Evolutionary conservation across 2,888 invertebrate species (phyloP), one percentile per base, ranked within the genome.

Genomic region (Aproaerema taeniolella): DNA sequence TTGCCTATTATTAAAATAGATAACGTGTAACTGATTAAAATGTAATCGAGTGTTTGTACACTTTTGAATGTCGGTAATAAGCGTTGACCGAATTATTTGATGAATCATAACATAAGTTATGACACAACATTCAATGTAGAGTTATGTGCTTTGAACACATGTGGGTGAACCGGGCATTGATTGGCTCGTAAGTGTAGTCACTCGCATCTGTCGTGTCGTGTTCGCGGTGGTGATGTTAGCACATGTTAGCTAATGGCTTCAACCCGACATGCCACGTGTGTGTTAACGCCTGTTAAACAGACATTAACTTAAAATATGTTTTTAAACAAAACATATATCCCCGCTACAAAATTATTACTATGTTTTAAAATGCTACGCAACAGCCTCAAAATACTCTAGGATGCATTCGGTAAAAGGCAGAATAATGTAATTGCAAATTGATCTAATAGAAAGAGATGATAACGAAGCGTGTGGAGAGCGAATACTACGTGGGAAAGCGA

Each of bases 401-500:
- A 26, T 6, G 5, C n/a, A n/a, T n/a, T n/a, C n/a, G n/a, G n/a
- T n/a, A n/a, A n/a, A n/a, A n/a, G n/a, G 20, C 40, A 51, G 58
- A 63, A n/a, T n/a, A 72, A 67, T 67, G 63, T 63, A 68, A 70
- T 60, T 59, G 65, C 60, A 52, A 74, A 72, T 63, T 65, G 61
- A 56, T 46, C 65, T 15, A 74, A 75, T 67, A 65, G 63, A 72
- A 75, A 74, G 68, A 75, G 78, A 74, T 58, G 61, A 77, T 68
- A 70, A 68, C 66, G 64, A 72, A 70, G 67, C 70, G 67, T 70
- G 70, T 72, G 56, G 66, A 71, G 67, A 67, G 65, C 2, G 61
- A 60, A 67, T 63, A 67, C 73, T 71, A 83, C 82, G 81, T 85
- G 83, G 83, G 83, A 85, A 86, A 83, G 83, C 83, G 83, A 82